A percentile compares a stretch with the other conserved stretches of the same genome.
phyloP scores from a whole-genome alignment of 2,888 invertebrate genomes.

The Eulithis testata region DNA sequence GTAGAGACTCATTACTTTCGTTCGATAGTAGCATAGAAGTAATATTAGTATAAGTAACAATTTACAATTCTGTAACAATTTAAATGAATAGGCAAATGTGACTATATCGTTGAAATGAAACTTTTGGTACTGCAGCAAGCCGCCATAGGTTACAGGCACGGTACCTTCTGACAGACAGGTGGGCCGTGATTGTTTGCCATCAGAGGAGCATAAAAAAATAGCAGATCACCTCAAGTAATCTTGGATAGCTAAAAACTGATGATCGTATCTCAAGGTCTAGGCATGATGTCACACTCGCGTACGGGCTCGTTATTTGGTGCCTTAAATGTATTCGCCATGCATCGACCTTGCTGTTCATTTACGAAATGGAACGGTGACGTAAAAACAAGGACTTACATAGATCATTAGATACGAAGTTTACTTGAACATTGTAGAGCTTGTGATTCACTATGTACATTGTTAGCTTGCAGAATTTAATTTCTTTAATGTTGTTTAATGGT shows the following conservation, averaged over 20 bases:
- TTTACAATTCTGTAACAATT: too few relatives aligned
- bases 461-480: too few relatives aligned
- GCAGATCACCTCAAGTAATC: slow-evolving; percentile 36
- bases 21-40: too few relatives aligned
- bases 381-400: slow-evolving; percentile 15
- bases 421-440: slow-evolving; percentile 1
- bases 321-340: slow-evolving; percentile 30
- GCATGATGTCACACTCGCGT: slow-evolving; percentile 59
- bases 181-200: not conserved
- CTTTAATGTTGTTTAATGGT: too few relatives aligned
- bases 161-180: not conserved
- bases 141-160: not conserved
- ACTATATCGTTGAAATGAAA: too few relatives aligned
- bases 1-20: too few relatives aligned
- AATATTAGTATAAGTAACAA: too few relatives aligned
- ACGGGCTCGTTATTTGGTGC: slow-evolving; percentile 49
- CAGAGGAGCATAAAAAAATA: slow-evolving; percentile 1
- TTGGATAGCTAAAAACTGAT: slow-evolving; percentile 37
- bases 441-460: not conserved
- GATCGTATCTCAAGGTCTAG: slow-evolving; percentile 54
- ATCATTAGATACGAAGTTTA: slow-evolving; percentile 14
- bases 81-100: too few relatives aligned
- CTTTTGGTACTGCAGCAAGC: too few relatives aligned
- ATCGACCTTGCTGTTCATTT: slow-evolving; percentile 27
- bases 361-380: slow-evolving; percentile 26